These are phyloP conservation scores for Hirundo rustica DNA, from an alignment of 2,797 vertebrate species.

Conservation along the genomic window DNA sequence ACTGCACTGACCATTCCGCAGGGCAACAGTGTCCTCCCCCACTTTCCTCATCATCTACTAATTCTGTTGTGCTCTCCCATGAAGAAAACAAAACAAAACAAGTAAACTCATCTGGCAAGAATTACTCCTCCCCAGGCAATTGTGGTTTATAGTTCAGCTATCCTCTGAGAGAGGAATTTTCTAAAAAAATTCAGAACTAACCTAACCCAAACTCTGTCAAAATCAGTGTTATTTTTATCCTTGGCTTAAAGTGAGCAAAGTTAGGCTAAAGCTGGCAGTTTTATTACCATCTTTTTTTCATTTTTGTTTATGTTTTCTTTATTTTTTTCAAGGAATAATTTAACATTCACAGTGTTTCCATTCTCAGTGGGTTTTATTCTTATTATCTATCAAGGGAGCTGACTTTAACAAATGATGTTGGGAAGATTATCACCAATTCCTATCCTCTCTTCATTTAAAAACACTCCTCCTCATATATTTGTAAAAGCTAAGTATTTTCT, in stretches of 20 bases:
- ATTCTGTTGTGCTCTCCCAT: slow-evolving; percentile 37
- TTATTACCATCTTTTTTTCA: not conserved
- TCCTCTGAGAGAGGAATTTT: not conserved
- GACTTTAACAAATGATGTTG: not conserved
- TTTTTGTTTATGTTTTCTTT: not conserved
- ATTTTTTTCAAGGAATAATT: not conserved
- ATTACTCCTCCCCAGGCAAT: slow-evolving; percentile 3
- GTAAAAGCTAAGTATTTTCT: not conserved
- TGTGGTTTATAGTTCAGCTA: slow-evolving; percentile 31
- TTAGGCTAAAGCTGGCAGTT: not conserved
- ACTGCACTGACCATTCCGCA: not conserved
- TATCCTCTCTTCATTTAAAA: not conserved
- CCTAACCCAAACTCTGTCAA: not conserved
- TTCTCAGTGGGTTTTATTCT: not conserved
- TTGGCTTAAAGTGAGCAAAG: not conserved
- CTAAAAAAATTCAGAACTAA: not conserved
- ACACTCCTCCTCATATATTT: not conserved
- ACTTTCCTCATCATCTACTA: slow-evolving; percentile 9
- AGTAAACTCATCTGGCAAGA: slow-evolving; percentile 10
- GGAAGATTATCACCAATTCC: not conserved
- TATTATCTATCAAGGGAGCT: not conserved
- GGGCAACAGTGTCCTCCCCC: not conserved
- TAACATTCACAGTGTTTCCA: not conserved
- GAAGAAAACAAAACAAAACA: slow-evolving; percentile 7
- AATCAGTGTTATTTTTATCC: not conserved